phyloP scores from a whole-genome alignment of 64 coral and sea anemone genomes.

The Platygyra sinensis region DNA sequence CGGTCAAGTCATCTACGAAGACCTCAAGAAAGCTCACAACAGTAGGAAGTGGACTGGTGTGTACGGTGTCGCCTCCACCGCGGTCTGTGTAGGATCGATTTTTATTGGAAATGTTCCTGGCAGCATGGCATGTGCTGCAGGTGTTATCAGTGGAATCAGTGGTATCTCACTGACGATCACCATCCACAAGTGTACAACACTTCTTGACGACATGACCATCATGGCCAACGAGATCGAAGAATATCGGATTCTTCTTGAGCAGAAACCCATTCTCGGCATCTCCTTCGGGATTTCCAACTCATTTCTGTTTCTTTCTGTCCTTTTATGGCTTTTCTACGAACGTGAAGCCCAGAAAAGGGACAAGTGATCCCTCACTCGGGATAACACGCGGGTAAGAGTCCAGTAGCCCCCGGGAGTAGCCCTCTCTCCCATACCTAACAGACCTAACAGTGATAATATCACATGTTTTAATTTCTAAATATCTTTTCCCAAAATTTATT shows the following conservation, averaged over 20 bases:
- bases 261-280: not conserved
- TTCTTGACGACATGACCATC: not conserved
- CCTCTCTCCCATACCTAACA: too few species aligned
- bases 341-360: not conserved
- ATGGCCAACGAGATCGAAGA: slow-evolving; percentile 2
- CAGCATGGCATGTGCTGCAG: not conserved
- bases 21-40: not conserved
- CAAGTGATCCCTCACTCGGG: too few species aligned
- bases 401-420: too few species aligned
- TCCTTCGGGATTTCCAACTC: not conserved
- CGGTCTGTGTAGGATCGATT: not conserved
- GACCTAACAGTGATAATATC: too few species aligned
- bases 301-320: not conserved
- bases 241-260: not conserved
- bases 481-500: too few species aligned
- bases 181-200: not conserved
- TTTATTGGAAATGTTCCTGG: not conserved
- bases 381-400: too few species aligned
- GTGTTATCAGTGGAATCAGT: not conserved
- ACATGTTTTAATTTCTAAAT: too few species aligned
- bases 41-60: not conserved
- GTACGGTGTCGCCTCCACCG: not conserved
- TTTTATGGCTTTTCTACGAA: not conserved
- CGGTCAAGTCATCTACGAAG: not conserved
- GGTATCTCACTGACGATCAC: not conserved